Conservation (phyloP, 2,113 vertebrate genomes). For the Microtus pennsylvanicus region DNA sequence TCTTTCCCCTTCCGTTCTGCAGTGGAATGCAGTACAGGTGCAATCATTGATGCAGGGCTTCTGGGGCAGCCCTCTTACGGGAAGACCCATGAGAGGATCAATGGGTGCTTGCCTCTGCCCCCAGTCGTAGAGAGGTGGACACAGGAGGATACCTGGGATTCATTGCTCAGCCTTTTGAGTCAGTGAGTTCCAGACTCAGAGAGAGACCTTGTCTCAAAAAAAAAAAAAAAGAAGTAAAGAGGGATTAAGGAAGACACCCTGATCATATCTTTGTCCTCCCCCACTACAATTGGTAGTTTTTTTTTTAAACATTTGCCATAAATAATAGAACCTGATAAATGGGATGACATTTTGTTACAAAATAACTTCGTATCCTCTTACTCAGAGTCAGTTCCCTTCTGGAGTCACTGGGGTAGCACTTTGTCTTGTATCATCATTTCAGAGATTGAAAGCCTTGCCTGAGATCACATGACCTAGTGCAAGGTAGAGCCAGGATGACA, state of each 20-base stretch:
- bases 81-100: background rate
- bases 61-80: background rate
- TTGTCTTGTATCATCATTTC: background rate
- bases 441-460: background rate
- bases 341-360: background rate
- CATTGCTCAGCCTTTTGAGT: background rate
- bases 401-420: background rate
- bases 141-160: background rate
- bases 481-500: background rate
- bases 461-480: background rate
- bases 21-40: too few relatives aligned
- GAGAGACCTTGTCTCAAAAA: background rate
- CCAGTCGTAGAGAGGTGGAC: too few relatives aligned
- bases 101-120: background rate
- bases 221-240: too few relatives aligned
- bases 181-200: background rate
- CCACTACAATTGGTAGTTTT: background rate
- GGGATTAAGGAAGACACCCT: background rate
- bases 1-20: background rate
- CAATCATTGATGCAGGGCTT: background rate
- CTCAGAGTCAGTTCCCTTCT: background rate
- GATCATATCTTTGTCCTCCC: background rate
- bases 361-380: accelerated
- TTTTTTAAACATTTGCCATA: background rate
- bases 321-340: background rate